A percentile compares a stretch with the other conserved stretches of the same genome.
These are phyloP conservation scores for Calliphora vomitoria DNA, from an alignment of 2,888 invertebrate species.

Conservation along the genomic window DNA sequence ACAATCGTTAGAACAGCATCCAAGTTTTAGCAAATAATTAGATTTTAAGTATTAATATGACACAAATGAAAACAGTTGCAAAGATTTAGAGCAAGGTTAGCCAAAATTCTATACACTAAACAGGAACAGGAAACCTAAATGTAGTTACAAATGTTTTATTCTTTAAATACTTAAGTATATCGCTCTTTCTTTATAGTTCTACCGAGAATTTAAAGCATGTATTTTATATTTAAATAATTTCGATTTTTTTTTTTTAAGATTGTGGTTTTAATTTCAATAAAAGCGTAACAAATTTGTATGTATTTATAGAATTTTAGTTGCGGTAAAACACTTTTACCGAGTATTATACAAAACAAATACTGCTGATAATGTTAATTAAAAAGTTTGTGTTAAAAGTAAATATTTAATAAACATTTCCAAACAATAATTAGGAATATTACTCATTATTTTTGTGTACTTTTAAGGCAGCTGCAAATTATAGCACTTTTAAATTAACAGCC, in stretches of 20 bases:
- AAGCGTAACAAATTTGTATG: conserved; percentile 6
- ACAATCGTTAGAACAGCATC: too few relatives aligned
- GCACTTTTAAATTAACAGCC: not conserved
- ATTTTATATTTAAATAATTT: not conserved
- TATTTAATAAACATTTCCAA: conserved; percentile 21
- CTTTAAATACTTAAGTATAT: not conserved
- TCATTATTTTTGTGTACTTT: conserved; percentile 13
- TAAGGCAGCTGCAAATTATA: conserved; percentile 1
- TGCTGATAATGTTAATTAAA: conserved; percentile 58
- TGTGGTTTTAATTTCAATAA: conserved; percentile 40
- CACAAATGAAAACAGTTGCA: too few relatives aligned
- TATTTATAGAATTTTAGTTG: conserved; percentile 35
- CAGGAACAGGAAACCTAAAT: too few relatives aligned
- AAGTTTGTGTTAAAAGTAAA: conserved; percentile 42
- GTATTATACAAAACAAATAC: conserved; percentile 48
- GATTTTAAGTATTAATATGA: too few relatives aligned
- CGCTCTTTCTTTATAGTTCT: not conserved
- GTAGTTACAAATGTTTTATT: not conserved
- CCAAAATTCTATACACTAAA: too few relatives aligned
- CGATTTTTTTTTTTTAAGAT: not conserved
- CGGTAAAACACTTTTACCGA: conserved; percentile 47
- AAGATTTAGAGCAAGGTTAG: too few relatives aligned
- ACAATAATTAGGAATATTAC: not conserved
- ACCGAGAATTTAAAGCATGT: not conserved
- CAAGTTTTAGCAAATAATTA: too few relatives aligned